These are phyloP conservation scores for Phrixothrix hirtus DNA, from an alignment of 2,888 invertebrate species.

Conservation along the genomic window DNA sequence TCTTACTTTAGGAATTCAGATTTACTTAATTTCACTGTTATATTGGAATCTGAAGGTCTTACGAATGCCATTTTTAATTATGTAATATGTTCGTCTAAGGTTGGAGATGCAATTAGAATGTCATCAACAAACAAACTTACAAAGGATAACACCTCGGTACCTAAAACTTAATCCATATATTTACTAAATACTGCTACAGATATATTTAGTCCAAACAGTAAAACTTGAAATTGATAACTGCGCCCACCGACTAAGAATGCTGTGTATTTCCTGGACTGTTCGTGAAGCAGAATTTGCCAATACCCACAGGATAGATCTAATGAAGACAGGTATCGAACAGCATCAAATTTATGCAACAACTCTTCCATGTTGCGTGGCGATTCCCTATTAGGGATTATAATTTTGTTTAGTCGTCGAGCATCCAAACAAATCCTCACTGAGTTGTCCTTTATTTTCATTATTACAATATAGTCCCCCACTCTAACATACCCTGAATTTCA, in stretches of 20 bases:
- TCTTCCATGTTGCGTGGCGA: too few relatives aligned
- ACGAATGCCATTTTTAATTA: slow-evolving; percentile 27
- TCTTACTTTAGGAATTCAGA: slow-evolving; percentile 33
- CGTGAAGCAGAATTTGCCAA: slow-evolving; percentile 35
- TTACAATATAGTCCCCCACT: too few relatives aligned
- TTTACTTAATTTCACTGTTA: slow-evolving; percentile 35
- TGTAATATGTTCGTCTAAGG: slow-evolving; percentile 24
- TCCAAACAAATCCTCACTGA: too few relatives aligned
- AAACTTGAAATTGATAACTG: slow-evolving; percentile 30
- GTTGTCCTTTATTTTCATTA: too few relatives aligned
- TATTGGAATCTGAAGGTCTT: slow-evolving; percentile 17
- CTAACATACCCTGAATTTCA: too few relatives aligned
- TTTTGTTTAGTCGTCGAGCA: too few relatives aligned
- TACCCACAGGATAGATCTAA: slow-evolving; percentile 37
- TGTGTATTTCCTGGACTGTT: slow-evolving; percentile 33
- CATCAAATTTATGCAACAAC: slow-evolving; percentile 31
- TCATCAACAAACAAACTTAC: too few relatives aligned
- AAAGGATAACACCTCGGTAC: slow-evolving; percentile 17
- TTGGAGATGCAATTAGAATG: slow-evolving; percentile 31
- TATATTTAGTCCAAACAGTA: slow-evolving; percentile 30
- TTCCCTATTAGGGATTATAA: slow-evolving; percentile 20
- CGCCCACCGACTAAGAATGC: slow-evolving; percentile 33
- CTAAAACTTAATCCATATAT: slow-evolving; percentile 25
- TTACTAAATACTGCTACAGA: slow-evolving; percentile 28
- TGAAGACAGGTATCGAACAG: slow-evolving; percentile 26